Percentiles rank a stretch among this genome's conserved stretches.
Conservation (phyloP, 2,797 vertebrate genomes). For the Hydrocynus forskahlii region DNA sequence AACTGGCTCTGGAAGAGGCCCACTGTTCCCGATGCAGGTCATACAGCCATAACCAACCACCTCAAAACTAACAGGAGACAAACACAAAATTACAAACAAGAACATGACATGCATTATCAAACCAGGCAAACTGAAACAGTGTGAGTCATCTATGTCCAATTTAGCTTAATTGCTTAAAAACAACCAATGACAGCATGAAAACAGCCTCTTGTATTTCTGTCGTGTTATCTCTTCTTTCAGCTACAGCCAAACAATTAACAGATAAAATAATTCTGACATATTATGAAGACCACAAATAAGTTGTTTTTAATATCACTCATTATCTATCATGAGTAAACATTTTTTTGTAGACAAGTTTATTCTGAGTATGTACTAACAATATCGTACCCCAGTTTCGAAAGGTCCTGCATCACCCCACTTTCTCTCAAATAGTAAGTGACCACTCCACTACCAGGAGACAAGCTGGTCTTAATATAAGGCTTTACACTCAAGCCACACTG, state of each 20-base stretch:
- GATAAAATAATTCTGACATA: too few relatives aligned
- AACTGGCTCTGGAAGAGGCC: constrained; percentile 91
- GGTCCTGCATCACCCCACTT: constrained; percentile 93
- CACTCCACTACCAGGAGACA: constrained; percentile 96
- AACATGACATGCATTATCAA: background rate
- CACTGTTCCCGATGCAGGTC: constrained; percentile 99
- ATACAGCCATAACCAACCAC: constrained; percentile 98
- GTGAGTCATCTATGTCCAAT: background rate
- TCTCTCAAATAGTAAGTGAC: constrained; percentile 96
- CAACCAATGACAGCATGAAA: too few relatives aligned
- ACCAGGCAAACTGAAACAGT: background rate
- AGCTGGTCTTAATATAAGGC: constrained; percentile 96
- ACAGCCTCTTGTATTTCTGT: too few relatives aligned
- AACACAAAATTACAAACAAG: background rate
- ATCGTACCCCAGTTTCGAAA: constrained; percentile 88
- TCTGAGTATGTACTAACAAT: background rate
- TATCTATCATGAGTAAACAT: too few relatives aligned
- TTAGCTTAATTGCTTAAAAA: background rate
- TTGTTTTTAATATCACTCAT: too few relatives aligned
- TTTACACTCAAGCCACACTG: constrained; percentile 88
- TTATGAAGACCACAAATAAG: too few relatives aligned
- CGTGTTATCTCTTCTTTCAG: too few relatives aligned
- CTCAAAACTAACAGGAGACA: constrained; percentile 83
- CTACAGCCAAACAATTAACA: too few relatives aligned
- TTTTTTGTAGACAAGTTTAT: background rate